Percentiles rank a stretch among this genome's conserved stretches.
Evolutionary conservation across 2,113 vertebrate genomes (phyloP).

Genomic region (Lanius collurio): DNA sequence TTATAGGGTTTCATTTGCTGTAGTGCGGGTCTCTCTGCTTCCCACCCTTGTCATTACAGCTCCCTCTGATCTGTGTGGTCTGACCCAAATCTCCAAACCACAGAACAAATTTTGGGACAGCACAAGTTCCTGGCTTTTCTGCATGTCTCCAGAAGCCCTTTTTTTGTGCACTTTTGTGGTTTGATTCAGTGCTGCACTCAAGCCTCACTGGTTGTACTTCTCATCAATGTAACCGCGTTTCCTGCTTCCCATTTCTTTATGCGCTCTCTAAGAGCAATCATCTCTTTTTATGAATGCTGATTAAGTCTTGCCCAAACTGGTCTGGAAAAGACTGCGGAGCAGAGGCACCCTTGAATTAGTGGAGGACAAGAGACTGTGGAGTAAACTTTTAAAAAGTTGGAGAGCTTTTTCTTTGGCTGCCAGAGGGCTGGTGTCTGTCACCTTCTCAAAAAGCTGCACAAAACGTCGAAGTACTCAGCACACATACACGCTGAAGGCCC

Average conservation of each 20-base stretch:
- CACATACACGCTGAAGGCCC: fast-evolving
- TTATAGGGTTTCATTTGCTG: not conserved
- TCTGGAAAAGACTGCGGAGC: not conserved
- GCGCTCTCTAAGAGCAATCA: not conserved
- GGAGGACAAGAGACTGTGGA: not conserved
- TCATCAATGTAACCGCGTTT: not conserved
- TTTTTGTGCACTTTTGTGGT: not conserved
- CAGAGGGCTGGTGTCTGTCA: fast-evolving
- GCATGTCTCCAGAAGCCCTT: not conserved
- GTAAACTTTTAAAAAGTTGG: not conserved
- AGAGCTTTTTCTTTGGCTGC: not conserved
- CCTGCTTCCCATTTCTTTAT: not conserved
- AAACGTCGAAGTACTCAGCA: not conserved
- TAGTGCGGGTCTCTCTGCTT: not conserved
- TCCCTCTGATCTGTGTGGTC: conserved; percentile 38
- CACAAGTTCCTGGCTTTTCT: not conserved
- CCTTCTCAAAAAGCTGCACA: not conserved
- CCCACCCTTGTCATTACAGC: not conserved
- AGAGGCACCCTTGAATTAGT: not conserved
- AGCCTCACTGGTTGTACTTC: not conserved
- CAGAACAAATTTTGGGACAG: not conserved
- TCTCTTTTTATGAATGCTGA: not conserved
- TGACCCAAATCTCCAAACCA: conserved; percentile 22
- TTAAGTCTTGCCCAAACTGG: not conserved
- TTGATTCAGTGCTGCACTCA: not conserved